A percentile compares a stretch with the other conserved stretches of the same genome.
These are phyloP conservation scores for Excalfactoria chinensis DNA, from an alignment of 2,113 vertebrate species.

Conservation along the genomic window DNA sequence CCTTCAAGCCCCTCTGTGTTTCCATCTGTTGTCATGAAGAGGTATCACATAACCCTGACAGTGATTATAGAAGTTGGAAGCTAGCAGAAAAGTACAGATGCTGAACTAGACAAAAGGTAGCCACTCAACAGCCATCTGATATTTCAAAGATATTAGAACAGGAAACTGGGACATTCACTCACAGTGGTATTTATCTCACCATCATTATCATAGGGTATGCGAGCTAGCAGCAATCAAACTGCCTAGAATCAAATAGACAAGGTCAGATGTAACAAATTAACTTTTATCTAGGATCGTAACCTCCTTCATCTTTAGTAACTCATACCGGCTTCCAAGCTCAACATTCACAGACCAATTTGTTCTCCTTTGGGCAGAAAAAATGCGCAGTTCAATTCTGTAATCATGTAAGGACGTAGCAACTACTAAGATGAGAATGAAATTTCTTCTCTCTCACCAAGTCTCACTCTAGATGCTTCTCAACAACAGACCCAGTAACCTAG, in stretches of 20 bases:
- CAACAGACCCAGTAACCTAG: background rate
- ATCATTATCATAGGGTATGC: accelerated
- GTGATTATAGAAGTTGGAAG: background rate
- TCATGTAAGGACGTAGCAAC: background rate
- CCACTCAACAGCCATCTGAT: background rate
- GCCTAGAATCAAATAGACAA: background rate
- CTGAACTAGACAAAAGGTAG: background rate
- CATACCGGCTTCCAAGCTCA: background rate
- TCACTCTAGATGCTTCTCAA: background rate
- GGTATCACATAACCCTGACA: background rate
- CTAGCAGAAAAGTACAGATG: background rate
- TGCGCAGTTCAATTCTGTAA: background rate
- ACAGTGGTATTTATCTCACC: background rate
- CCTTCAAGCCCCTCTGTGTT: background rate
- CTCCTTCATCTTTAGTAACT: background rate
- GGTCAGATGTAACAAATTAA: background rate
- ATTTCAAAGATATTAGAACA: background rate
- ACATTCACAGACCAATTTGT: background rate
- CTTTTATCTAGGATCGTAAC: background rate
- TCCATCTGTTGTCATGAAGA: background rate
- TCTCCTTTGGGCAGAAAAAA: background rate
- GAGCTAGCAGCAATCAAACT: background rate
- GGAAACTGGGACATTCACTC: background rate
- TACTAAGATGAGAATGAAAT: background rate
- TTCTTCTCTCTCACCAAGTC: background rate